These are phyloP conservation scores for Vultur gryphus DNA, from an alignment of 2,797 vertebrate species.

Conservation along the genomic window DNA sequence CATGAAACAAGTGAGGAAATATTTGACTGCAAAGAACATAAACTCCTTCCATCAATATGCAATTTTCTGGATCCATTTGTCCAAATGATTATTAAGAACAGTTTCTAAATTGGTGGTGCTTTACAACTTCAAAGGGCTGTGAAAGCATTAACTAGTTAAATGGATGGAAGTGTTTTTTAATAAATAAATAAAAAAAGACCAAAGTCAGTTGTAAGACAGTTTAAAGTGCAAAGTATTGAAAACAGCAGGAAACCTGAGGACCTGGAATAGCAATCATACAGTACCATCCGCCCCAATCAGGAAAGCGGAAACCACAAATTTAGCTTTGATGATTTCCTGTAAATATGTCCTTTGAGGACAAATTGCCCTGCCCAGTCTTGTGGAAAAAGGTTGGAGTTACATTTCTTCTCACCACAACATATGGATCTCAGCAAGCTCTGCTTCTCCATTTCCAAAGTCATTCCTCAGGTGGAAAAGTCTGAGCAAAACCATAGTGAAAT, in stretches of 20 bases:
- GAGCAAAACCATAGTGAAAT: neutral
- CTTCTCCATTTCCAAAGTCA: neutral
- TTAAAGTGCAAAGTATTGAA: slow-evolving; percentile 54
- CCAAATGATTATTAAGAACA: slow-evolving; percentile 52
- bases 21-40: slow-evolving; percentile 57
- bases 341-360: slow-evolving; percentile 54
- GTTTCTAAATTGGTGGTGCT: slow-evolving; percentile 26
- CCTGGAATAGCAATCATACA: slow-evolving; percentile 10
- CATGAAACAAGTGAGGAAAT: slow-evolving; percentile 30
- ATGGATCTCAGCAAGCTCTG: slow-evolving; percentile 24
- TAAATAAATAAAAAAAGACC: neutral
- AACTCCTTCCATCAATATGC: slow-evolving; percentile 60
- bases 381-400: slow-evolving; percentile 2
- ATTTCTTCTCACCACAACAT: neutral
- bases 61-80: slow-evolving; percentile 66
- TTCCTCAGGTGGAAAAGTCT: neutral
- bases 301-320: slow-evolving; percentile 42
- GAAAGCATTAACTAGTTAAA: slow-evolving; percentile 46
- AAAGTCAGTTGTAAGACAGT: slow-evolving; percentile 22
- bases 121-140: slow-evolving; percentile 2
- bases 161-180: neutral
- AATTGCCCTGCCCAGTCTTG: slow-evolving; percentile 37
- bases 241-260: slow-evolving; percentile 47
- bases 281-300: slow-evolving; percentile 33
- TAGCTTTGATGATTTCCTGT: slow-evolving; percentile 57